Percentiles rank a stretch among this genome's conserved stretches.
Evolutionary conservation across 2,113 vertebrate genomes (phyloP).

Genomic region (Zingel zingel): DNA sequence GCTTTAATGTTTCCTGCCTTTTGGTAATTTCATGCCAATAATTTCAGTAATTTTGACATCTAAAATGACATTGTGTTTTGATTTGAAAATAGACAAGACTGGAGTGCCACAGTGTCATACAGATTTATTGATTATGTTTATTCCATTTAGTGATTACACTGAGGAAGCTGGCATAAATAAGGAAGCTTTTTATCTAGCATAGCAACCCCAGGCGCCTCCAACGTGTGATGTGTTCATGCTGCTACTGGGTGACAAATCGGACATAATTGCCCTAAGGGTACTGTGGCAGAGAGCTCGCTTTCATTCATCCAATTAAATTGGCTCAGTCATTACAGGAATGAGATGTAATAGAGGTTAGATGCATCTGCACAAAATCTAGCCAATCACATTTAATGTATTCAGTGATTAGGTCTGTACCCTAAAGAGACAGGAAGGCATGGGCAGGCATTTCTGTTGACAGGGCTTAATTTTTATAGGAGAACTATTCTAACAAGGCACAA

Average conservation of each 20-base stretch:
- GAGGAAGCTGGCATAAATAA: slow-evolving; percentile 15
- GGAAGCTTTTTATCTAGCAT: slow-evolving; percentile 17
- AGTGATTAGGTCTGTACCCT: slow-evolving; percentile 56
- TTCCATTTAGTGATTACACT: slow-evolving; percentile 32
- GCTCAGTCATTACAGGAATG: slow-evolving; percentile 54
- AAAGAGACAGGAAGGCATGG: slow-evolving; percentile 50
- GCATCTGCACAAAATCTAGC: slow-evolving; percentile 51
- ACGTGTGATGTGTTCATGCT: slow-evolving; percentile 47
- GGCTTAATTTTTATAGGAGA: slow-evolving; percentile 37
- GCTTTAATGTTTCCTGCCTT: background rate
- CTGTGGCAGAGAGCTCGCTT: slow-evolving; percentile 37
- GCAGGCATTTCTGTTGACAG: slow-evolving; percentile 41
- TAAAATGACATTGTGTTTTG: slow-evolving; percentile 7
- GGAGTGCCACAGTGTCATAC: background rate
- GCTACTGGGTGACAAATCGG: slow-evolving; percentile 57
- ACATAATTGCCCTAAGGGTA: slow-evolving; percentile 42
- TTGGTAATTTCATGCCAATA: background rate
- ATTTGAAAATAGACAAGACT: slow-evolving; percentile 20
- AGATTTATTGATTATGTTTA: slow-evolving; percentile 36
- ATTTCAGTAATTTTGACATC: background rate
- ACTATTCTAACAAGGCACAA: slow-evolving; percentile 55
- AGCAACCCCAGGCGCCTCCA: slow-evolving; percentile 29
- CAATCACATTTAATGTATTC: slow-evolving; percentile 71
- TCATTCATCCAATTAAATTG: slow-evolving; percentile 67
- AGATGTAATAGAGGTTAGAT: slow-evolving; percentile 49